These are phyloP conservation scores for Carassius carassius DNA, from an alignment of 2,113 vertebrate species.

Conservation along the genomic window DNA sequence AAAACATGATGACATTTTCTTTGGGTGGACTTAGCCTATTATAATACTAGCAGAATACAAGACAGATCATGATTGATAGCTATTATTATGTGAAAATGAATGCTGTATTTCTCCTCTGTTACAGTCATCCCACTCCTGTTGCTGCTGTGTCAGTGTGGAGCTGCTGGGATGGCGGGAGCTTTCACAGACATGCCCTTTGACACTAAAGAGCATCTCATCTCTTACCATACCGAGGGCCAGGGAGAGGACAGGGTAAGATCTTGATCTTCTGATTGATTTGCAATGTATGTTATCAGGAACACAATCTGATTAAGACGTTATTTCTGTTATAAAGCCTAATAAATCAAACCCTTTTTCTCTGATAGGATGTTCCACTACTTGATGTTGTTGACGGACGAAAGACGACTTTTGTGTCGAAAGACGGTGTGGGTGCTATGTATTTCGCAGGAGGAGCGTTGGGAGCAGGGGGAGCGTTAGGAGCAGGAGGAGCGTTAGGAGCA, in stretches of 20 bases:
- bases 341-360: background rate
- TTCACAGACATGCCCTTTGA: slow-evolving; percentile 70
- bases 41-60: too few species aligned
- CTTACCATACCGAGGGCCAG: slow-evolving; percentile 85
- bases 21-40: too few species aligned
- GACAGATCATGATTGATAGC: background rate
- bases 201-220: slow-evolving; percentile 82
- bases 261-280: background rate
- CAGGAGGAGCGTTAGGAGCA: background rate
- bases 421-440: background rate
- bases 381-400: slow-evolving; percentile 15
- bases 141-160: slow-evolving; percentile 74
- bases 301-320: background rate
- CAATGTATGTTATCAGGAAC: background rate
- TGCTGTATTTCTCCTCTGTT: slow-evolving; percentile 7
- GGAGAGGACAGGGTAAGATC: slow-evolving; percentile 82
- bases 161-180: slow-evolving; percentile 59
- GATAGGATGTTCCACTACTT: slow-evolving; percentile 64
- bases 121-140: slow-evolving; percentile 83
- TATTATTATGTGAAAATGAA: background rate
- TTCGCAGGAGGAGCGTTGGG: too few species aligned
- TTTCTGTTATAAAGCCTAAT: background rate
- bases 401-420: accelerated
- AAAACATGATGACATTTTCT: too few species aligned
- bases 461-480: too few species aligned